A percentile compares a stretch with the other conserved stretches of the same genome.
These are phyloP conservation scores for Passer montanus DNA, from an alignment of 2,113 vertebrate genomes.

Conservation along the genomic window DNA sequence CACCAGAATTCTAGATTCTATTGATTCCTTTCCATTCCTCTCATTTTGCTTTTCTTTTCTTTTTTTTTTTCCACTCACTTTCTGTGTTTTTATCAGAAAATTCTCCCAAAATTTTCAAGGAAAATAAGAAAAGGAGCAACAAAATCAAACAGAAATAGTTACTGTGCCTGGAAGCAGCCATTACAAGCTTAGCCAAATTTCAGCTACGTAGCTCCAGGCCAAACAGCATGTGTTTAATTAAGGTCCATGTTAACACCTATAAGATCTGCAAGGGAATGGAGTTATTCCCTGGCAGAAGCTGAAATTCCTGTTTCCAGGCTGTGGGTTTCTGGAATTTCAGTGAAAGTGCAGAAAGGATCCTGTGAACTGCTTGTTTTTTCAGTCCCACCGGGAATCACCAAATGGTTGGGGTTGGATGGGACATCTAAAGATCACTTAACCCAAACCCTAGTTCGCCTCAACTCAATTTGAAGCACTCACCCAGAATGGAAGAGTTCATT, in stretches of 20 bases:
- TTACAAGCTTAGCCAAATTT: not conserved
- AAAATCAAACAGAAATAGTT: not conserved
- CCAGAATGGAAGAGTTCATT: not conserved
- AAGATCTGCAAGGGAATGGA: not conserved
- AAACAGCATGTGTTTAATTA: not conserved
- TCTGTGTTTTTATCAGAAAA: not conserved
- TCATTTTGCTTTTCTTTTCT: not conserved
- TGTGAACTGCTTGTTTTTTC: not conserved
- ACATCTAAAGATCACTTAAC: not conserved
- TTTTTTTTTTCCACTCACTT: not conserved
- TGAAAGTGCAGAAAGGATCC: not conserved
- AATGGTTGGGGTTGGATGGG: not conserved
- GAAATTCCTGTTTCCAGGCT: not conserved
- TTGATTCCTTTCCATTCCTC: not conserved
- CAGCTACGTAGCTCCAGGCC: not conserved
- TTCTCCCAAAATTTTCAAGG: not conserved
- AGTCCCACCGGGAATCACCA: not conserved
- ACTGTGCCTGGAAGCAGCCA: not conserved
- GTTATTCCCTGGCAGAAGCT: not conserved
- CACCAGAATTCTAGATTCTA: not conserved
- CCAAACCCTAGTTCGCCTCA: not conserved
- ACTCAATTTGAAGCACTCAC: not conserved
- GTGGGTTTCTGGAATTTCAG: not conserved
- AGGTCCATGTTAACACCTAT: not conserved
- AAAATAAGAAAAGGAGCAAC: not conserved